Evolutionary conservation across 1,140 invertebrate species (phyloP), one percentile per base, ranked within the genome.

Genomic region (Diabrotica undecimpunctata): DNA sequence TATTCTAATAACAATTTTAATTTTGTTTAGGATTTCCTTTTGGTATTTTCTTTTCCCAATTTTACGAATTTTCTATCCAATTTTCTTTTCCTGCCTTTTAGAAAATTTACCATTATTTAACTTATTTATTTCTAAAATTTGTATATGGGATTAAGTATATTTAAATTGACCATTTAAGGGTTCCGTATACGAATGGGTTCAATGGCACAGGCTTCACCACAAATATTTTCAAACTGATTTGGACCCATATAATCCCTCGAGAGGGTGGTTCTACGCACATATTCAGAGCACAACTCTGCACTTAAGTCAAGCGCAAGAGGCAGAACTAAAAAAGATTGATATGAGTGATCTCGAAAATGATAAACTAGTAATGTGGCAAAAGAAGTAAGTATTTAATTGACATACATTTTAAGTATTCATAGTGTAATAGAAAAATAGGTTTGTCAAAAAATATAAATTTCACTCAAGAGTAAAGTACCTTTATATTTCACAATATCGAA

Each of bases 171-270:
- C 1, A 10, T 10, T 51, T 25, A 67, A 91, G 89, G 89, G 90
- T 55, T 79, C 87, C 7, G 86, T 93, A 64, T 90, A 92, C 70
- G 83, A 90, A 61, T 92, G 90, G 88, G 90, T 90, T 0, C 75
- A 85, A 35, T 85, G 90, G 67, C 96, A 99, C 77, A 85, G 95
- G 64, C 83, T 96, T 3, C 96, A 98, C 74, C 96, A 98, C 71
- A 90, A 91, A 62, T 90, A 88, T 76, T 92, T 91, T 58, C 90
- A 90, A 35, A 95, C 95, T 0, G 88, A 96, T 63, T 87, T 88
- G 52, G 96, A 99, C 79, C 95, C 95, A 0, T 96, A 92, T 76
- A 92, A 97, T 76, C 87, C 90, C 66, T 88, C 87, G 5, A 87
- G 90, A 69, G 94, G 95, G 7, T 95, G 98, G 73, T 79, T 93